Conservation (phyloP, 2,797 vertebrate species). For the Cheirogaleus major region DNA sequence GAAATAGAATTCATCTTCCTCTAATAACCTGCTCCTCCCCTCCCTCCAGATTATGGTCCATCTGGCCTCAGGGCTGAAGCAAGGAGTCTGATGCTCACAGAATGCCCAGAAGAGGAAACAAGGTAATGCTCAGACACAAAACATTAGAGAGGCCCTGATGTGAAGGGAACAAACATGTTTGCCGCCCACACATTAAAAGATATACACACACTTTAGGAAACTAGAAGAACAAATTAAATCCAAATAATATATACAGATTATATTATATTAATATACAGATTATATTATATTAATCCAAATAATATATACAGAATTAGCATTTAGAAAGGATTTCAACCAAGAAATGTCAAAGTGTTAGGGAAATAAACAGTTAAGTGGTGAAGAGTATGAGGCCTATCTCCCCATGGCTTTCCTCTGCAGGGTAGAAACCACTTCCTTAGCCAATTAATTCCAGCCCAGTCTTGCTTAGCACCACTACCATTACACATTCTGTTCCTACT, state of each 20-base stretch:
- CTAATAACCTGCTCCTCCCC: slow-evolving; percentile 69
- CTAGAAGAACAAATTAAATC: background rate
- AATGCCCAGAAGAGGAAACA: slow-evolving; percentile 57
- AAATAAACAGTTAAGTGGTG: background rate
- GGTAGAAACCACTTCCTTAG: background rate
- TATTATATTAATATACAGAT: too few relatives aligned
- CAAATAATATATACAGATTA: background rate
- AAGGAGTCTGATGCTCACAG: slow-evolving; percentile 32
- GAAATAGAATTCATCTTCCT: slow-evolving; percentile 80
- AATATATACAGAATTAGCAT: background rate
- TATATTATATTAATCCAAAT: background rate
- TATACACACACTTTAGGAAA: slow-evolving; percentile 20
- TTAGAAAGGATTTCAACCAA: slow-evolving; percentile 34
- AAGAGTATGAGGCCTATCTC: background rate
- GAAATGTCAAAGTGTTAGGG: background rate
- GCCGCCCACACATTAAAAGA: background rate
- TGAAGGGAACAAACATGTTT: slow-evolving; percentile 14
- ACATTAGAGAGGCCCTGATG: background rate
- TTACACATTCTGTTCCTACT: background rate
- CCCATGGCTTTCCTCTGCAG: background rate
- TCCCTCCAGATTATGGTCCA: slow-evolving; percentile 67
- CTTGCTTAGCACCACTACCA: slow-evolving; percentile 43
- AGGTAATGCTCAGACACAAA: slow-evolving; percentile 45
- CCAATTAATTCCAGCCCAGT: slow-evolving; percentile 44
- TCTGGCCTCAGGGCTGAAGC: slow-evolving; percentile 63